phyloP scores from a whole-genome alignment of 2,113 vertebrate species.

The Proterorhinus semilunaris region DNA sequence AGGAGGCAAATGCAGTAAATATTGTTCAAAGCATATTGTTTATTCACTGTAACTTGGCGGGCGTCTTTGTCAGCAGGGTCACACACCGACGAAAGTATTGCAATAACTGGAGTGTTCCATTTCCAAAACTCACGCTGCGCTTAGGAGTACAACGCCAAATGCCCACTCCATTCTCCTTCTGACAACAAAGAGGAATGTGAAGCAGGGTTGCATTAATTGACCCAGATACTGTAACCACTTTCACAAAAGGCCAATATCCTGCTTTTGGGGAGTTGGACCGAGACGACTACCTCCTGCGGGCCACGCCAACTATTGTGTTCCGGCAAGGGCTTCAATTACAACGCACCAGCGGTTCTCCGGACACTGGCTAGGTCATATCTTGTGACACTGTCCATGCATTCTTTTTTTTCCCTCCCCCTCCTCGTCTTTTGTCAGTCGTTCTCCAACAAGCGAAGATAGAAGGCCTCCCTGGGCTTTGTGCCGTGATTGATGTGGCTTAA shows the following conservation, averaged over 20 bases:
- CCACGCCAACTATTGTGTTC: slow-evolving; percentile 64
- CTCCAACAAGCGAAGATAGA: slow-evolving; percentile 45
- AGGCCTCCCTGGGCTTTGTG: slow-evolving; percentile 36
- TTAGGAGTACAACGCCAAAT: slow-evolving; percentile 42
- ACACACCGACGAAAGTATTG: slow-evolving; percentile 43
- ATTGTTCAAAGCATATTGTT: background rate
- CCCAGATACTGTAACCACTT: slow-evolving; percentile 68
- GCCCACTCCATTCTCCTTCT: slow-evolving; percentile 43
- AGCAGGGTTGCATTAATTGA: slow-evolving; percentile 66
- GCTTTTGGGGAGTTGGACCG: slow-evolving; percentile 33
- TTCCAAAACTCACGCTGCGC: slow-evolving; percentile 39
- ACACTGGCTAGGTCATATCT: slow-evolving; percentile 46
- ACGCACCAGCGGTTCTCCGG: slow-evolving; percentile 57
- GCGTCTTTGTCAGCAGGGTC: background rate
- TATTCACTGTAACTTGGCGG: background rate
- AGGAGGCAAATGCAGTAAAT: slow-evolving; percentile 20
- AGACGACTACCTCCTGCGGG: slow-evolving; percentile 44
- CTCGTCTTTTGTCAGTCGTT: slow-evolving; percentile 17
- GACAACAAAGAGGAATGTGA: slow-evolving; percentile 67
- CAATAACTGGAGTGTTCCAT: slow-evolving; percentile 21
- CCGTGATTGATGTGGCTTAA: slow-evolving; percentile 68
- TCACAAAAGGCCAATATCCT: slow-evolving; percentile 70
- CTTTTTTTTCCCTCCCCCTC: slow-evolving; percentile 19
- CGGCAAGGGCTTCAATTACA: slow-evolving; percentile 64
- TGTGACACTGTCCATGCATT: slow-evolving; percentile 52